Percentiles rank a stretch among this genome's conserved stretches.
These are phyloP conservation scores for Drosophila kikkawai DNA, from an alignment of 1,140 invertebrate genomes.

Conservation along the genomic window DNA sequence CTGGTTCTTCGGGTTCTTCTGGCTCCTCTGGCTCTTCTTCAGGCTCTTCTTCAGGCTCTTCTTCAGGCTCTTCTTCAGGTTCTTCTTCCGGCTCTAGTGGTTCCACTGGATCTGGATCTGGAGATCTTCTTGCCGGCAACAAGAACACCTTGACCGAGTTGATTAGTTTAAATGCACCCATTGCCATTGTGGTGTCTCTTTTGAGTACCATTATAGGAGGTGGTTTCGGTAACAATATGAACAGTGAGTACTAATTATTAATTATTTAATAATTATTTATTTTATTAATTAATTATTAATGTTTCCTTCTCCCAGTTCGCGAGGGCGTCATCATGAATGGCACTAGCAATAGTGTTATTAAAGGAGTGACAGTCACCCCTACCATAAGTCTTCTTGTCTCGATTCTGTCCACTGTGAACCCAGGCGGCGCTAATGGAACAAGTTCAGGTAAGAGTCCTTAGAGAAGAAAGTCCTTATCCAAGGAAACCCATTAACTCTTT, in stretches of 20 bases:
- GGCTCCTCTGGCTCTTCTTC: conserved; percentile 1
- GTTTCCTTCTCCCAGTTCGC: not conserved
- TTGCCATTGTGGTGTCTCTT: not conserved
- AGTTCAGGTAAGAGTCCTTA: not conserved
- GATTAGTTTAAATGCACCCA: not conserved
- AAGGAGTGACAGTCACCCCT: not conserved
- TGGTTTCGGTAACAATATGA: conserved; percentile 4
- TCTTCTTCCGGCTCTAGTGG: not conserved
- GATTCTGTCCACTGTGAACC: conserved; percentile 1
- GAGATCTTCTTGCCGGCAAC: not conserved
- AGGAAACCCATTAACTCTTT: not conserved
- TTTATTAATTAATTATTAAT: not conserved
- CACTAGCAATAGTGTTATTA: not conserved
- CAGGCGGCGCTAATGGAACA: not conserved
- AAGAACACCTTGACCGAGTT: not conserved
- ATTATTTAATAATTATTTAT: not conserved
- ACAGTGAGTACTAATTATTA: not conserved
- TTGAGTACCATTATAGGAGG: conserved; percentile 1
- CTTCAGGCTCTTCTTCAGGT: not conserved
- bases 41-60: not conserved
- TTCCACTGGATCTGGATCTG: not conserved
- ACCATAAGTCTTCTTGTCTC: not conserved
- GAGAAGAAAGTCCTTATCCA: too few relatives aligned
- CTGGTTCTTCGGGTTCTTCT: not conserved
- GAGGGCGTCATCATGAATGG: conserved; percentile 12